Percentiles rank a stretch among this genome's conserved stretches.
Conservation (phyloP, 2,797 vertebrate genomes). For the Lacerta agilis region DNA sequence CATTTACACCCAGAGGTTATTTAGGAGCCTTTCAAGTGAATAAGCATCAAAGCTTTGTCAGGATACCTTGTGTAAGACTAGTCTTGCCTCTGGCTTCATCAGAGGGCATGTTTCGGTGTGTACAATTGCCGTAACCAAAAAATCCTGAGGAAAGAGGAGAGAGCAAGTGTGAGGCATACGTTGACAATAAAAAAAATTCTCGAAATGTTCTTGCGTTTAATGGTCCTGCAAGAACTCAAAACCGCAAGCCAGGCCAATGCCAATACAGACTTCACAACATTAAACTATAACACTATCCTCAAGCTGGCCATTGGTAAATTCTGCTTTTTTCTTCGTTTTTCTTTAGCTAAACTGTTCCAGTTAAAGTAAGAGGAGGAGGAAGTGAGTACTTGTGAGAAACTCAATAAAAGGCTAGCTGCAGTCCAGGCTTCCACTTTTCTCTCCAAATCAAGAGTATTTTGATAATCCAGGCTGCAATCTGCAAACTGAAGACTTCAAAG, state of each 20-base stretch:
- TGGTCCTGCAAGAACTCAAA: not conserved
- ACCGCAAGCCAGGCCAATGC: not conserved
- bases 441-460: not conserved
- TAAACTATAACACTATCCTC: not conserved
- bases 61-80: not conserved
- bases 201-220: not conserved
- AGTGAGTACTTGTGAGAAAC: not conserved
- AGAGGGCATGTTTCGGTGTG: constrained; percentile 5
- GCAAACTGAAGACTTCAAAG: not conserved
- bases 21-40: constrained; percentile 17
- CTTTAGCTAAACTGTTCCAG: not conserved
- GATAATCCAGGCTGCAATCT: not conserved
- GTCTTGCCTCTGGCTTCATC: not conserved
- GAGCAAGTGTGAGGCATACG: not conserved
- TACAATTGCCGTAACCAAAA: not conserved
- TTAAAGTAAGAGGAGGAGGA: not conserved
- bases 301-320: not conserved
- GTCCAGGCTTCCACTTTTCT: accelerated
- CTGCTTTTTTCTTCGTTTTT: not conserved
- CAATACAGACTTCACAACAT: not conserved
- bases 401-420: accelerated
- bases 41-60: not conserved
- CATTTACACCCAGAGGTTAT: not conserved
- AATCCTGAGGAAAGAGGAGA: not conserved
- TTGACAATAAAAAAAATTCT: constrained; percentile 2